phyloP scores from a whole-genome alignment of 2,797 vertebrate species.

The Centroberyx gerrardi region DNA sequence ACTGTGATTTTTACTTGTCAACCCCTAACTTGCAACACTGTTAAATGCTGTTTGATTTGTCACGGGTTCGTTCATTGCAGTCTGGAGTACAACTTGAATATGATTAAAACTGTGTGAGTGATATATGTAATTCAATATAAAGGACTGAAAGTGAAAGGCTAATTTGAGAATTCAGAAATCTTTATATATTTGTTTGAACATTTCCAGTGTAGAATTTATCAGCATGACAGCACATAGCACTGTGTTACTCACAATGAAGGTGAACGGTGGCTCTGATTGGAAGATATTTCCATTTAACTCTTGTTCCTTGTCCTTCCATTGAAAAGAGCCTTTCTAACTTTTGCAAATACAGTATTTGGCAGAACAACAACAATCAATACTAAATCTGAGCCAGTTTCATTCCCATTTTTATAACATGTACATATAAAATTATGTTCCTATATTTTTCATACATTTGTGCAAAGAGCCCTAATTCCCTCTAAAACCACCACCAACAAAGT shows the following conservation, averaged over 20 bases:
- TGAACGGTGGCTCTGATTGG: conserved; percentile 45
- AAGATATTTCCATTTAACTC: conserved; percentile 7
- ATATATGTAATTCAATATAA: conserved; percentile 10
- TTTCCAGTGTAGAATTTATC: conserved; percentile 70
- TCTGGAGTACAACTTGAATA: conserved; percentile 12
- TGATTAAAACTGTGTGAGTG: conserved; percentile 2
- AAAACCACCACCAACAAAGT: conserved; percentile 82
- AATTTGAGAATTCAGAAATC: conserved; percentile 56
- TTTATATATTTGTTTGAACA: conserved; percentile 68
- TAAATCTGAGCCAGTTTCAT: conserved; percentile 65
- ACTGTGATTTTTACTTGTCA: conserved; percentile 5
- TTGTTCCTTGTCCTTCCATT: conserved; percentile 25
- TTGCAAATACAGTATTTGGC: conserved; percentile 59
- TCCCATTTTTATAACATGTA: conserved; percentile 72
- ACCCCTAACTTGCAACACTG: background rate
- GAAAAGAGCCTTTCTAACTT: conserved; percentile 47
- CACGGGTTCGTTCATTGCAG: background rate
- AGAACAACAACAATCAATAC: conserved; percentile 55
- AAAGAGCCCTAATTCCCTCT: conserved; percentile 76
- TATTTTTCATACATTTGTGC: conserved; percentile 73
- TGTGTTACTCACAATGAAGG: conserved; percentile 57
- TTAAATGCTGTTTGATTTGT: conserved; percentile 6
- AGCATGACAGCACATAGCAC: conserved; percentile 52
- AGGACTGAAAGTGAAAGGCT: conserved; percentile 12
- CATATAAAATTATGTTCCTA: conserved; percentile 67